These are phyloP conservation scores for Aphidius gifuensis DNA, from an alignment of 1,140 invertebrate species.

Conservation along the genomic window DNA sequence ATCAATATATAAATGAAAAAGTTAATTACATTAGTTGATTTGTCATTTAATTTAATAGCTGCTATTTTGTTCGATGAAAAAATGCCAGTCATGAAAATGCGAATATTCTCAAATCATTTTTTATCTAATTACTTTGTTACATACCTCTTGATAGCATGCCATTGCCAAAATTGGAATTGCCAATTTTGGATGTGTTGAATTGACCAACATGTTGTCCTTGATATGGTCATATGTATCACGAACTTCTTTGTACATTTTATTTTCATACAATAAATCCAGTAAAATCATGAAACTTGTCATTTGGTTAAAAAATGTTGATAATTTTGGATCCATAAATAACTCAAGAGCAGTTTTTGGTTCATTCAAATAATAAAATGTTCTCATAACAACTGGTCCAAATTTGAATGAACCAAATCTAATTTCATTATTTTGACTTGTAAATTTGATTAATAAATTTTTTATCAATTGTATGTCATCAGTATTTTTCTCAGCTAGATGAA, in stretches of 20 bases:
- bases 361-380: conserved; percentile 70
- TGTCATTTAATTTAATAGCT: no score
- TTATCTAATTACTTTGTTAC: conserved; percentile 6
- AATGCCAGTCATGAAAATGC: background rate
- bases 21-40: no score
- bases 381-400: conserved; percentile 82
- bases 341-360: conserved; percentile 66
- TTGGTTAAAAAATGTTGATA: conserved; percentile 71
- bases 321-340: conserved; percentile 62
- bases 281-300: conserved; percentile 66
- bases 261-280: conserved; percentile 69
- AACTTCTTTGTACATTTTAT: conserved; percentile 68
- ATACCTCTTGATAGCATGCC: conserved; percentile 75
- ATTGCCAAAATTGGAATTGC: conserved; percentile 63
- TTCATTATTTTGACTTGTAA: conserved; percentile 69
- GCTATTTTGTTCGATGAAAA: no score
- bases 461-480: conserved; percentile 65
- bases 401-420: conserved; percentile 73
- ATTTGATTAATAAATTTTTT: conserved; percentile 67
- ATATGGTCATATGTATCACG: conserved; percentile 63
- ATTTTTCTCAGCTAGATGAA: conserved; percentile 63
- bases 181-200: conserved; percentile 66
- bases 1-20: background rate
- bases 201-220: conserved; percentile 56
- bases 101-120: no score